Percentiles rank a stretch among this genome's conserved stretches.
These are phyloP conservation scores for Porites rus DNA, from an alignment of 92 coral and sea anemone genomes.

Conservation along the genomic window DNA sequence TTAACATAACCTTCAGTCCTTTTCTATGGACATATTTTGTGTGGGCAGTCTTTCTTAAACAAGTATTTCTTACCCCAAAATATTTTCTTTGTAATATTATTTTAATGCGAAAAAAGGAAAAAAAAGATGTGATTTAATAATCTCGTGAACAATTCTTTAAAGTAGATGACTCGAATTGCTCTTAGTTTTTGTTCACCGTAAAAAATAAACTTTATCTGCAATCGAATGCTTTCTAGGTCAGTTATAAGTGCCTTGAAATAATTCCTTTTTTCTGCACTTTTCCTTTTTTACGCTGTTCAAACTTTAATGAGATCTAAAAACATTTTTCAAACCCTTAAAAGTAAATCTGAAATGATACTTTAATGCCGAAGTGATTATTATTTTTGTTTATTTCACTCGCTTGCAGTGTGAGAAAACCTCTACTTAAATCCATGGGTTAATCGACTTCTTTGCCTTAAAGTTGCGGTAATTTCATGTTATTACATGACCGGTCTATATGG, in stretches of 20 bases:
- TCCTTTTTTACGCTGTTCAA: constrained; percentile 31
- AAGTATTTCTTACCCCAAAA: background rate
- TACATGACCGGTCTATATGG: constrained; percentile 38
- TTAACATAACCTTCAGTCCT: background rate
- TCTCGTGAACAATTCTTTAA: background rate
- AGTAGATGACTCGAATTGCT: background rate
- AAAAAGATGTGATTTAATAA: background rate
- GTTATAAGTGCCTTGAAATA: background rate
- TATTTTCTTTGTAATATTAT: background rate
- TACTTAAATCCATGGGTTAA: constrained; percentile 30
- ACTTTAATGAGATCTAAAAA: constrained; percentile 49
- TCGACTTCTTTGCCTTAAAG: constrained; percentile 44
- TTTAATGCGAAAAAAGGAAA: background rate
- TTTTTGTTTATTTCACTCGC: constrained; percentile 23
- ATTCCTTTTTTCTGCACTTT: constrained; percentile 19
- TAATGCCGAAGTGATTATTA: background rate
- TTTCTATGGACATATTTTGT: background rate
- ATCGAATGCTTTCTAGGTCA: background rate
- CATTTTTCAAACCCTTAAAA: constrained; percentile 12
- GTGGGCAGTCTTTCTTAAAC: background rate
- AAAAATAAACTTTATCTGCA: background rate
- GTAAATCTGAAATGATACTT: background rate
- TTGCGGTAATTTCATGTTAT: constrained; percentile 33
- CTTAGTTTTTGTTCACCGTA: background rate
- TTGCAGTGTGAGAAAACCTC: constrained; percentile 40